Evolutionary conservation across 2,888 invertebrate genomes (phyloP).

Genomic region (Caenorhabditis drosophilae): DNA sequence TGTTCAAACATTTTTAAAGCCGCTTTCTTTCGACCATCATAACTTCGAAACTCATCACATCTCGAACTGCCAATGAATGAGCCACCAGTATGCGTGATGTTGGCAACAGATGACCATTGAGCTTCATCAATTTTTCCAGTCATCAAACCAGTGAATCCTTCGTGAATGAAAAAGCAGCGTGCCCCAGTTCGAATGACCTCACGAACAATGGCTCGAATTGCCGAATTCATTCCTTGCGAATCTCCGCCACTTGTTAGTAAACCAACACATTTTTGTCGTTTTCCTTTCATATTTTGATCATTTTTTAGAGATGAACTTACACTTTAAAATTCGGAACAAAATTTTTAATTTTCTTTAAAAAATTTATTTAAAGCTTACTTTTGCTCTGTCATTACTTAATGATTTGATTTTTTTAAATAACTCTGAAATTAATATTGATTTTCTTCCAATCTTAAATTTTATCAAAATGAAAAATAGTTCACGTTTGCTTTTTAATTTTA

Average conservation of each 20-base stretch:
- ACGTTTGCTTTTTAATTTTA: background rate
- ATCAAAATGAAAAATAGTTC: conserved; percentile 3
- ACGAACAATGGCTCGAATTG: conserved; percentile 92
- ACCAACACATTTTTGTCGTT: conserved; percentile 30
- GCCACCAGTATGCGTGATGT: conserved; percentile 95
- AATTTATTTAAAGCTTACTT: too few species aligned
- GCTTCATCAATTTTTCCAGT: conserved; percentile 84
- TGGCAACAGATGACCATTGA: conserved; percentile 92
- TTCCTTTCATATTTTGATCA: too few species aligned
- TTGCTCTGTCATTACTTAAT: too few species aligned
- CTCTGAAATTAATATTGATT: too few species aligned
- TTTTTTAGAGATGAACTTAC: too few species aligned
- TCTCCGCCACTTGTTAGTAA: conserved; percentile 47
- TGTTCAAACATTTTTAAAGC: conserved; percentile 84
- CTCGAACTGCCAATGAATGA: conserved; percentile 96
- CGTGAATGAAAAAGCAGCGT: conserved; percentile 84
- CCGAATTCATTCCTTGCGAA: conserved; percentile 87
- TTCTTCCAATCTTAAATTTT: too few species aligned
- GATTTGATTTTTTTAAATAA: too few species aligned
- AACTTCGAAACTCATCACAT: conserved; percentile 86
- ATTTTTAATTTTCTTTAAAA: too few species aligned
- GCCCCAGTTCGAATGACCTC: conserved; percentile 96
- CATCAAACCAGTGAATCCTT: conserved; percentile 76
- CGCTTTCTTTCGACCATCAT: conserved; percentile 82
- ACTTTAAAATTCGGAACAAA: too few species aligned